phyloP scores from a whole-genome alignment of 1,140 invertebrate species.

The Zaprionus nigranus region DNA sequence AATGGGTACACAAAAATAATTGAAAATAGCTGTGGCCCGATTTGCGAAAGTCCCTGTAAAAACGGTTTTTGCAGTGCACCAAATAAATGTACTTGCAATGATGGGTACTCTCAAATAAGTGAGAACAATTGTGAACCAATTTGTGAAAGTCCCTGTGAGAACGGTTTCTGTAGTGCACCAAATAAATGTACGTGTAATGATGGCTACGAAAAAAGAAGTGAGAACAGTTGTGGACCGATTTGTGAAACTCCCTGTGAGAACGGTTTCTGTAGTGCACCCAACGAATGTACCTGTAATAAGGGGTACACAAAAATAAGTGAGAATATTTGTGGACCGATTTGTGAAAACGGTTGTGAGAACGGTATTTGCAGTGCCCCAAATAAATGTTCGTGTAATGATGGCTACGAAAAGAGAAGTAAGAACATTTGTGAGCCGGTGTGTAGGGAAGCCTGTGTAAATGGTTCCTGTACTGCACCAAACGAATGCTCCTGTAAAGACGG shows the following conservation, averaged over 20 bases:
- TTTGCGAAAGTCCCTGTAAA: conserved; percentile 9
- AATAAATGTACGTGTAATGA: conserved; percentile 30
- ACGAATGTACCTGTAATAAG: not conserved
- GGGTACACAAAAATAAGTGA: not conserved
- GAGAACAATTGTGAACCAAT: conserved; percentile 20
- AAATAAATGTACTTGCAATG: not conserved
- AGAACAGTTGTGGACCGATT: conserved; percentile 5
- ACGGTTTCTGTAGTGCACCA: conserved; percentile 26
- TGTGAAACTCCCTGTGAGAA: not conserved
- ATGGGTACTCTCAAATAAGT: not conserved
- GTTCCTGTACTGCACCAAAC: conserved; percentile 19
- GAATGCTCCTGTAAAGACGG: conserved; percentile 32
- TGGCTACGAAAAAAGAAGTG: not conserved
- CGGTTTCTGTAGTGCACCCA: not conserved
- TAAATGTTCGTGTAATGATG: not conserved
- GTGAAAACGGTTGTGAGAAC: not conserved
- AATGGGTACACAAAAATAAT: conserved; percentile 1
- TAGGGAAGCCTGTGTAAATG: conserved; percentile 3
- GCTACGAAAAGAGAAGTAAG: no score
- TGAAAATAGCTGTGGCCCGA: conserved; percentile 17
- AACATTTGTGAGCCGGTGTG: no score
- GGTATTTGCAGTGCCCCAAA: not conserved
- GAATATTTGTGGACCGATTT: not conserved
- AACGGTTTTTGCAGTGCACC: conserved; percentile 26
- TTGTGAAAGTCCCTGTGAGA: conserved; percentile 19